Base-by-base conservation (phyloP, 2,888 invertebrate genomes). In the Latrodectus hesperus region DNA sequence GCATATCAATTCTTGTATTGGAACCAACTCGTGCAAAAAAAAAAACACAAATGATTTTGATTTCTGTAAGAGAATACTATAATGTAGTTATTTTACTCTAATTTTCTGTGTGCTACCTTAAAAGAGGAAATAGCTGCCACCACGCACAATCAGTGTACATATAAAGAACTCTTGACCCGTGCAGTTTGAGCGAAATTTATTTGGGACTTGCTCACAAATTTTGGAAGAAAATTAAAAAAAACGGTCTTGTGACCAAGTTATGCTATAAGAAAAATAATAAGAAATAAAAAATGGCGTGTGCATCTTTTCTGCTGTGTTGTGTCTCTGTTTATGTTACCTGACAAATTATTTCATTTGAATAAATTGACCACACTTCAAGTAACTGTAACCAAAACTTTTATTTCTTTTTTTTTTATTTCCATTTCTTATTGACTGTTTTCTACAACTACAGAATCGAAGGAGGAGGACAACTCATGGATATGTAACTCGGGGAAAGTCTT, bases 111-210 rank as follows among this genome's bases (percentile, higher is more conserved):
- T 82, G 82, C 82, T 82, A 82, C 68, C 12, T 60, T 16, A 5
- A 68, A 84, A 68, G 78, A 73, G 51, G n/a, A 79, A 22, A 86
- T 86, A 86, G 85, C 85, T 86, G 85, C 85, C 85, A 74, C 74
- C 12, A 86, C 85, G 85, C 85, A 86, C 85, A 86, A 86, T 74
- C 70, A 53, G 60, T 86, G 85, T 86, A 86, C 52, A 85, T 85
- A 86, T 60, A 70, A 82, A 49, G 74, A 80, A 78, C 60, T 84
- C 52, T 71, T 77, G 55, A 77, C 76, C 55, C 77, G 84, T 84
- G 84, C 84, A 74, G 70, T 64, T 49, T n/a, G 79, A 68, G 75
- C 75, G 65, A 26, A 68, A 65, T 70, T n/a, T 84, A 17, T 65
- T 74, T 67, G 60, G 14, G 60, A 60, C 60, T 11, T 60, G 38